Evolutionary conservation across 1,140 invertebrate species (phyloP).

Genomic region (Drosophila elegans): DNA sequence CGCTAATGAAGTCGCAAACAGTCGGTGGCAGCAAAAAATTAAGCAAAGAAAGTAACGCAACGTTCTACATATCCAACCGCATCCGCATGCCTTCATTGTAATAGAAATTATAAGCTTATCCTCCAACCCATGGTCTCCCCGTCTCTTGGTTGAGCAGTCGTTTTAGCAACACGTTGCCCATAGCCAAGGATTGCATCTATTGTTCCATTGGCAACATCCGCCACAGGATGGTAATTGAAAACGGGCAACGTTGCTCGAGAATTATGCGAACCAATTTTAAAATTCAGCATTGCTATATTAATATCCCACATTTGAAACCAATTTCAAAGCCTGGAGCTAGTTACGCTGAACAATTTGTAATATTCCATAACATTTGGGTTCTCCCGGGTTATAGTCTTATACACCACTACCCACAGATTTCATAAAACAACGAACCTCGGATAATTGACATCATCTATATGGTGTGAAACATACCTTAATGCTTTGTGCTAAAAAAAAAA

Average conservation of each 20-base stretch:
- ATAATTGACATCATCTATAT: too few species aligned
- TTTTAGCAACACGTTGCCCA: slow-evolving; percentile 80
- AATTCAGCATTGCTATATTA: background rate
- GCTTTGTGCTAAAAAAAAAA: too few species aligned
- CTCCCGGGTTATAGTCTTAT: too few species aligned
- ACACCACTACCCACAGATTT: too few species aligned
- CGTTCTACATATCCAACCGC: slow-evolving; percentile 19
- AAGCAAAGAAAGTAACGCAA: slow-evolving; percentile 29
- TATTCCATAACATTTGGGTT: too few species aligned
- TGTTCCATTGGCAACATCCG: slow-evolving; percentile 33
- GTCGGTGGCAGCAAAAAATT: slow-evolving; percentile 57
- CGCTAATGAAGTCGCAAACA: slow-evolving; percentile 83
- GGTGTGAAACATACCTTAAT: too few species aligned
- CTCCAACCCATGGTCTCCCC: slow-evolving; percentile 2
- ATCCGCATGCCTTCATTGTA: slow-evolving; percentile 60
- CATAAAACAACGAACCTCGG: too few species aligned
- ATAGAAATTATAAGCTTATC: slow-evolving; percentile 77
- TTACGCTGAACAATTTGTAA: too few species aligned
- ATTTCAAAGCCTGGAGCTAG: background rate
- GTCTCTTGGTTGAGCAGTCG: slow-evolving; percentile 48
- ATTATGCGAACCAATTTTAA: background rate
- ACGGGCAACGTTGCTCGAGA: slow-evolving; percentile 25
- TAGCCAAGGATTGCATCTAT: slow-evolving; percentile 58
- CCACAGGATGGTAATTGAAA: slow-evolving; percentile 44
- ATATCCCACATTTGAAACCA: background rate